These are phyloP conservation scores for Lethocerus indicus DNA, from an alignment of 1,140 invertebrate genomes.

Conservation along the genomic window DNA sequence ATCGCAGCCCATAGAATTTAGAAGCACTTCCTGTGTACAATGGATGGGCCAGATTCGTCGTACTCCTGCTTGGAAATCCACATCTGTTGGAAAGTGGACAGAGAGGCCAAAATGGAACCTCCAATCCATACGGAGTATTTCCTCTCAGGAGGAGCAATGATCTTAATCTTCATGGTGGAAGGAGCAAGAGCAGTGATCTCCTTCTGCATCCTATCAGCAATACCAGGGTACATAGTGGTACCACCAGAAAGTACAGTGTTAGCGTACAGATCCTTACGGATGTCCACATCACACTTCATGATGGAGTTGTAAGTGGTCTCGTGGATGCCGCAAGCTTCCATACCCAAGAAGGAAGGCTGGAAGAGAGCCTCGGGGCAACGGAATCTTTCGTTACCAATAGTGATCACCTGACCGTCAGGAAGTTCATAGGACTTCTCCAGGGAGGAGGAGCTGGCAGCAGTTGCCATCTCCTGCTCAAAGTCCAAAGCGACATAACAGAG, in stretches of 20 bases:
- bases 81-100: slow-evolving; percentile 84
- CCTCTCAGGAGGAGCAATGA: slow-evolving; percentile 69
- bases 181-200: slow-evolving; percentile 61
- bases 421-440: slow-evolving; percentile 89
- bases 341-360: slow-evolving; percentile 88
- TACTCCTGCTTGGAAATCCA: slow-evolving; percentile 95
- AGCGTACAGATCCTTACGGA: slow-evolving; percentile 87
- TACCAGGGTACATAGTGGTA: slow-evolving; percentile 93
- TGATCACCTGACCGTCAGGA: slow-evolving; percentile 80
- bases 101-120: slow-evolving; percentile 67
- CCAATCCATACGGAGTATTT: slow-evolving; percentile 79
- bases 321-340: slow-evolving; percentile 89
- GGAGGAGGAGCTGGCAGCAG: slow-evolving; percentile 75
- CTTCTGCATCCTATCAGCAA: slow-evolving; percentile 59
- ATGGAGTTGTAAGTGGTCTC: slow-evolving; percentile 94
- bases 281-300: slow-evolving; percentile 92
- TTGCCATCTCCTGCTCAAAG: slow-evolving; percentile 91
- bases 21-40: slow-evolving; percentile 93
- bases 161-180: slow-evolving; percentile 62
- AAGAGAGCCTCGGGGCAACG: slow-evolving; percentile 93
- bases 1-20: slow-evolving; percentile 33
- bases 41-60: slow-evolving; percentile 84
- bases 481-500: slow-evolving; percentile 80
- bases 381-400: slow-evolving; percentile 84
- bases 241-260: slow-evolving; percentile 92